A percentile compares a stretch with the other conserved stretches of the same genome.
Conservation (phyloP, 2,797 vertebrate genomes). For the Acanthiza pusilla region DNA sequence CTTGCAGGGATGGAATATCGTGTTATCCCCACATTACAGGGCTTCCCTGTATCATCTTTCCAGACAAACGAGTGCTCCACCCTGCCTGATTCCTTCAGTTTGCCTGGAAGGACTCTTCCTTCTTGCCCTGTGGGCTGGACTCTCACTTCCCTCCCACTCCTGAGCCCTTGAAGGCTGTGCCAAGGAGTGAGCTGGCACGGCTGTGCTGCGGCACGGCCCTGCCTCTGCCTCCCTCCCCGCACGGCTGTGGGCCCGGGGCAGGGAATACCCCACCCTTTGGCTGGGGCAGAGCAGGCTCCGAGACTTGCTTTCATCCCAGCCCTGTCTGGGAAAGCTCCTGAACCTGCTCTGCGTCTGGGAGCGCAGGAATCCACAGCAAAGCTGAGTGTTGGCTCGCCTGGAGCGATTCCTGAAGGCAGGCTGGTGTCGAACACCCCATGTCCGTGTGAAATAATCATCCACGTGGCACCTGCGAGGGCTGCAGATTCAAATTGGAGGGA, state of each 20-base stretch:
- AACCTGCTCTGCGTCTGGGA: not conserved
- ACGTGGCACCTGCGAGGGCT: not conserved
- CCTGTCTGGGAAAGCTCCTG: conserved; percentile 34
- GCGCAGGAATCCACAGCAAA: not conserved
- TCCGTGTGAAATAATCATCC: accelerated
- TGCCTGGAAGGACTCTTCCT: conserved; percentile 11
- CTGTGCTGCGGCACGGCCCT: not conserved
- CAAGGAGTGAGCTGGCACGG: conserved; percentile 25
- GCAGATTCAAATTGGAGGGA: not conserved
- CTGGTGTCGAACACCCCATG: not conserved
- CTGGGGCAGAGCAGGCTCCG: not conserved
- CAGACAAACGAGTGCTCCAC: not conserved
- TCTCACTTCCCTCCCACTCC: not conserved
- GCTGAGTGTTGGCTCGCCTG: not conserved
- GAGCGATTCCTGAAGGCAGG: not conserved
- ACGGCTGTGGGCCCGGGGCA: not conserved
- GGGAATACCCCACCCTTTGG: conserved; percentile 35
- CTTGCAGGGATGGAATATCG: not conserved
- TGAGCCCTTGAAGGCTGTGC: conserved; percentile 4
- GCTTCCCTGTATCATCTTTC: not conserved
- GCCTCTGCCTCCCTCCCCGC: not conserved
- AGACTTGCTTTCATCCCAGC: conserved; percentile 18
- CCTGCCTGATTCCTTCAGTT: not conserved
- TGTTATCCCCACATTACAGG: not conserved
- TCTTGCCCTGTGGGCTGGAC: not conserved